Percentiles rank a stretch among this genome's conserved stretches.
Evolutionary conservation across 1,140 invertebrate genomes (phyloP).

Genomic region (Platyura marginata): DNA sequence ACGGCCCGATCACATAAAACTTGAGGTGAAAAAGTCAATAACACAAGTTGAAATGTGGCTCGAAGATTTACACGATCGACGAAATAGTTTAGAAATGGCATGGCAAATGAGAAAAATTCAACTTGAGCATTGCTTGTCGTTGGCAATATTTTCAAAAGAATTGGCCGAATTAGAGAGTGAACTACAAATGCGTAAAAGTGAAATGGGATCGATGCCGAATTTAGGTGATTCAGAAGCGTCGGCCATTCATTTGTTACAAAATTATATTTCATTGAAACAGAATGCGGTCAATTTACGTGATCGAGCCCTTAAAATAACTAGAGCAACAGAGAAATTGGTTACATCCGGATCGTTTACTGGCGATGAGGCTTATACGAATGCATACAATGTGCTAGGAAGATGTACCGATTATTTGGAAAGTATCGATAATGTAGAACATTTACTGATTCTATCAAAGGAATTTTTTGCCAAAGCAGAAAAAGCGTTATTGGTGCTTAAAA

Average conservation of each 20-base stretch:
- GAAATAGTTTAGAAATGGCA: constrained; percentile 51
- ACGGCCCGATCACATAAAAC: constrained; percentile 46
- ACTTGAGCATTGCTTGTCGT: constrained; percentile 58
- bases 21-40: constrained; percentile 39
- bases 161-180: constrained; percentile 44
- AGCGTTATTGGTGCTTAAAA: constrained; percentile 55
- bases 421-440: constrained; percentile 46
- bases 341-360: constrained; percentile 46
- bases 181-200: constrained; percentile 24
- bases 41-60: constrained; percentile 56
- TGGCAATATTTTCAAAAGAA: constrained; percentile 53
- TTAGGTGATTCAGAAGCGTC: constrained; percentile 47
- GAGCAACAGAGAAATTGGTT: constrained; percentile 57
- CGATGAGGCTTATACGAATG: constrained; percentile 42
- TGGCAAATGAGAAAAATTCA: constrained; percentile 47
- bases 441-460: constrained; percentile 45
- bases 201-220: constrained; percentile 12
- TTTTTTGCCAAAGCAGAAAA: constrained; percentile 60
- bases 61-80: constrained; percentile 55
- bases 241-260: constrained; percentile 44
- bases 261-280: constrained; percentile 47
- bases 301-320: constrained; percentile 52
- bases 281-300: constrained; percentile 63
- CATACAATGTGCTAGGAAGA: constrained; percentile 50
- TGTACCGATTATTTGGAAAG: constrained; percentile 55